Percentiles rank a stretch among this genome's conserved stretches.
These are phyloP conservation scores for Matsumyia berberina DNA, from an alignment of 2,888 invertebrate species.

Conservation along the genomic window DNA sequence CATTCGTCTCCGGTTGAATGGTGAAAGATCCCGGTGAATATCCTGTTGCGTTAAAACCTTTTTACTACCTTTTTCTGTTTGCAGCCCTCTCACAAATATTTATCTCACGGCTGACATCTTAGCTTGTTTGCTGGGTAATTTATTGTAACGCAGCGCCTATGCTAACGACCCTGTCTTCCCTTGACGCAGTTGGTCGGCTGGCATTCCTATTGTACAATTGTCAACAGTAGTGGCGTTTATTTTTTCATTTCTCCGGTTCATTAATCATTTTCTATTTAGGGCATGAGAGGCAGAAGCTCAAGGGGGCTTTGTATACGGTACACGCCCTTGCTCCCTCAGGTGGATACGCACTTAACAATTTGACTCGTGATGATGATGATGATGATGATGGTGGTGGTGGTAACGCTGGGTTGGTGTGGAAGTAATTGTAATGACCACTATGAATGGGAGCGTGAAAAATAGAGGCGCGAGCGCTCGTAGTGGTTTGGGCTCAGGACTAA, in stretches of 20 bases:
- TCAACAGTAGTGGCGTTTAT: slow-evolving; percentile 69
- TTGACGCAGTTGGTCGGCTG: slow-evolving; percentile 41
- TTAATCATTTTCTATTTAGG: slow-evolving; percentile 72
- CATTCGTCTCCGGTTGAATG: slow-evolving; percentile 34
- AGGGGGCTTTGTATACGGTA: slow-evolving; percentile 14
- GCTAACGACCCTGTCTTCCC: slow-evolving; percentile 70
- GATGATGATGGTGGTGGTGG: slow-evolving; percentile 42
- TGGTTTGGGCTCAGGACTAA: slow-evolving; percentile 45
- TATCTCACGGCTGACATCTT: slow-evolving; percentile 74
- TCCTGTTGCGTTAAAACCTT: slow-evolving; percentile 65
- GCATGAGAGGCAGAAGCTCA: slow-evolving; percentile 30
- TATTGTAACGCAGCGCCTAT: slow-evolving; percentile 72
- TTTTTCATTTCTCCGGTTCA: slow-evolving; percentile 74
- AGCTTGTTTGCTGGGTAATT: slow-evolving; percentile 71
- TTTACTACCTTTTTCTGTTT: slow-evolving; percentile 23
- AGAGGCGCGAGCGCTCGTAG: slow-evolving; percentile 21
- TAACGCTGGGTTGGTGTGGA: slow-evolving; percentile 14
- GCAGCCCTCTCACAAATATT: slow-evolving; percentile 40
- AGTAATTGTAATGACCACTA: slow-evolving; percentile 47
- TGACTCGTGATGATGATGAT: slow-evolving; percentile 65
- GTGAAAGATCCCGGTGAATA: slow-evolving; percentile 41
- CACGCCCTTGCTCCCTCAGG: slow-evolving; percentile 57
- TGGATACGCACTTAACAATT: slow-evolving; percentile 70
- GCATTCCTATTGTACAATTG: slow-evolving; percentile 71
- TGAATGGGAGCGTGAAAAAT: slow-evolving; percentile 39